These are phyloP conservation scores for Hemithea aestivaria DNA, from an alignment of 2,888 invertebrate genomes.

Conservation along the genomic window DNA sequence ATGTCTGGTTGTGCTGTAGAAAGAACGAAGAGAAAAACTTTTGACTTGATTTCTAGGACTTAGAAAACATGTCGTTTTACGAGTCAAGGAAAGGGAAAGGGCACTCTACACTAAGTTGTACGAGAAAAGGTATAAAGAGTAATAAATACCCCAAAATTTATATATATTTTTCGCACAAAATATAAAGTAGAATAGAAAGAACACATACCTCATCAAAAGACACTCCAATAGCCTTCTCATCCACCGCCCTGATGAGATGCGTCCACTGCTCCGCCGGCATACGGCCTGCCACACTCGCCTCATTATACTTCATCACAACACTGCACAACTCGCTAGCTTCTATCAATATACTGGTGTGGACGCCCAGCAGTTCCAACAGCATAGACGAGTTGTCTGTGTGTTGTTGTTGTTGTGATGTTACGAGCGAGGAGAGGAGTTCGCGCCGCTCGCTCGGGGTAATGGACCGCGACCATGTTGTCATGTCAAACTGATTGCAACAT, in stretches of 20 bases:
- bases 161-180: too few species aligned
- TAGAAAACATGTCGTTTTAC: too few species aligned
- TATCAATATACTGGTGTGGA: slow-evolving; percentile 42
- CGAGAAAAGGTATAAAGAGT: too few species aligned
- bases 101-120: too few species aligned
- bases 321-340: slow-evolving; percentile 34
- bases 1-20: too few species aligned
- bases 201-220: slow-evolving; percentile 48
- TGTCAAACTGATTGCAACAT: slow-evolving; percentile 41
- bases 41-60: too few species aligned
- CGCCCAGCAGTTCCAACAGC: slow-evolving; percentile 53
- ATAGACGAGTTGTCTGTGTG: slow-evolving; percentile 37
- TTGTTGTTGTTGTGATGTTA: slow-evolving; percentile 36
- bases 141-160: too few species aligned
- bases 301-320: slow-evolving; percentile 30
- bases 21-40: too few species aligned
- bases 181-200: too few species aligned
- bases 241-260: slow-evolving; percentile 37
- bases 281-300: slow-evolving; percentile 26
- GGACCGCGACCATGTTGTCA: slow-evolving; percentile 41
- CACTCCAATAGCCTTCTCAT: slow-evolving; percentile 26
- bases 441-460: slow-evolving; percentile 33
- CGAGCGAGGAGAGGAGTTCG: slow-evolving; percentile 40
- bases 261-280: slow-evolving; percentile 40
- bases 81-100: too few species aligned